A percentile compares a stretch with the other conserved stretches of the same genome.
Evolutionary conservation across 2,113 vertebrate genomes (phyloP).

Genomic region (Entomyzon cyanotis): DNA sequence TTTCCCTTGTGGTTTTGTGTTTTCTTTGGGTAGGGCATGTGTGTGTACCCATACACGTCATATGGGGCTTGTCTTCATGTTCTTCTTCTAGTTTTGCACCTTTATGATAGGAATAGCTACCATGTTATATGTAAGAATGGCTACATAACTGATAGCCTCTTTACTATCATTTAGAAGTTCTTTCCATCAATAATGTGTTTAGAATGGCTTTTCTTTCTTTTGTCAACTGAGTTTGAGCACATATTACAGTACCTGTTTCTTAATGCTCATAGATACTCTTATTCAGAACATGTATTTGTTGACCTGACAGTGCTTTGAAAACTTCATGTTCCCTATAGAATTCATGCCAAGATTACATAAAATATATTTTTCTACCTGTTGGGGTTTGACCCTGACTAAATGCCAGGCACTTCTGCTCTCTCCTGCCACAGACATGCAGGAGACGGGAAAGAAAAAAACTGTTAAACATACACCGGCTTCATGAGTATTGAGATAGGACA

Average conservation of each 20-base stretch:
- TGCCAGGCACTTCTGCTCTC: no score
- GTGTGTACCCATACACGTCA: fast-evolving
- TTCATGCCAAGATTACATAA: not conserved
- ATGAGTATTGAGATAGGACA: no score
- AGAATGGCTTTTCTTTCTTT: not conserved
- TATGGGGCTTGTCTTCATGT: not conserved
- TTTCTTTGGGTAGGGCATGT: fast-evolving
- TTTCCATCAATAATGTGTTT: not conserved
- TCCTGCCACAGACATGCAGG: no score
- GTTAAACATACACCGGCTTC: no score
- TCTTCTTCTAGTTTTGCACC: not conserved
- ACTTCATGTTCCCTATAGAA: not conserved
- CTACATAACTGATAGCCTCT: not conserved
- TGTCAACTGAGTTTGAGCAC: not conserved
- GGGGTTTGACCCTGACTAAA: no score
- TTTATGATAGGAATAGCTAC: not conserved
- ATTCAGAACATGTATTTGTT: not conserved
- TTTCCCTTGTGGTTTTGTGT: not conserved
- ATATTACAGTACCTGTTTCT: not conserved
- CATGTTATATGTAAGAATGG: not conserved
- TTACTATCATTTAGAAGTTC: not conserved
- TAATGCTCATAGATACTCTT: not conserved
- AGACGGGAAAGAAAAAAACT: no score
- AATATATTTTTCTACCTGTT: not conserved
- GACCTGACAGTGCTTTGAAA: not conserved